phyloP scores from a whole-genome alignment of 23 tunicate species.

The Botrylloides violaceus region DNA sequence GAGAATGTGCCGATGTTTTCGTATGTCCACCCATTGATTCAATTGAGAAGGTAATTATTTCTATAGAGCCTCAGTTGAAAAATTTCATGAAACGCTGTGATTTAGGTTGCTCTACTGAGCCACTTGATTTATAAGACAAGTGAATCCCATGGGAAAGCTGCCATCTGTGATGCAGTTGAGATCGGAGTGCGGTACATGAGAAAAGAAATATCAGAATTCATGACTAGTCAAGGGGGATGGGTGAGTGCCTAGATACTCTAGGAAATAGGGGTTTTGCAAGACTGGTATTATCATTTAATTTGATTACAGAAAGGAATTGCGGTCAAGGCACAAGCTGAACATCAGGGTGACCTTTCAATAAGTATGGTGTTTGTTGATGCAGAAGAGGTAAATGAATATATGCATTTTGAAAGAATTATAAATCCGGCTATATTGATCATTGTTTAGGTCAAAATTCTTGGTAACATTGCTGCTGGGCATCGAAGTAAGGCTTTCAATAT shows the following conservation, averaged over 20 bases:
- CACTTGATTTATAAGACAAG: constrained; percentile 26
- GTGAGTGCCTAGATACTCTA: constrained; percentile 27
- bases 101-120: constrained; percentile 38
- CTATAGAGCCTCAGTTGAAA: background rate
- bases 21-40: constrained; percentile 8
- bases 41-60: background rate
- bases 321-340: background rate
- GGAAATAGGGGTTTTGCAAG: no score
- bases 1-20: background rate
- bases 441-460: background rate
- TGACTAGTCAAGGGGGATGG: constrained; percentile 47
- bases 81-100: no score
- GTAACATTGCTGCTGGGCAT: background rate
- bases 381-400: background rate
- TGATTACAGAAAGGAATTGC: background rate
- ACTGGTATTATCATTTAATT: background rate
- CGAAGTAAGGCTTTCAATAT: background rate
- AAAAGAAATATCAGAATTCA: constrained; percentile 25
- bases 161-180: constrained; percentile 26
- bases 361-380: background rate
- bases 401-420: no score
- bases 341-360: background rate
- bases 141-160: background rate
- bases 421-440: no score
- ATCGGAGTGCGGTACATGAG: constrained; percentile 38